These are phyloP conservation scores for Eueides isabella DNA, from an alignment of 1,140 invertebrate species.

Conservation along the genomic window DNA sequence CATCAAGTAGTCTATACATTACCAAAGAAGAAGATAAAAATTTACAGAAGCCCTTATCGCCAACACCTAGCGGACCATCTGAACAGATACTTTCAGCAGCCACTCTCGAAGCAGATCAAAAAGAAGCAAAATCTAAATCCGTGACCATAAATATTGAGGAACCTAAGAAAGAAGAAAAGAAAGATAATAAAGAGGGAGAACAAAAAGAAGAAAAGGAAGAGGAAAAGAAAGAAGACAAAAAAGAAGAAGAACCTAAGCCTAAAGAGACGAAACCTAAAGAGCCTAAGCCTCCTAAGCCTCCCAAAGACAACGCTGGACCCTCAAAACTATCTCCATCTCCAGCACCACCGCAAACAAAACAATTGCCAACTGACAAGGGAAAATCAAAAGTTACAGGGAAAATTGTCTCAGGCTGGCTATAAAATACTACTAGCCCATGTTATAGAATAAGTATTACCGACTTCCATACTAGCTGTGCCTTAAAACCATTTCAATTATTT, in stretches of 20 bases:
- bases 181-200: constrained; percentile 23
- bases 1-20: constrained; percentile 63
- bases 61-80: constrained; percentile 53
- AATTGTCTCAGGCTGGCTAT: constrained; percentile 86
- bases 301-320: constrained; percentile 33
- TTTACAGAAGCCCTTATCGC: constrained; percentile 67
- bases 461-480: constrained; percentile 21
- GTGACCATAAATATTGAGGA: constrained; percentile 36
- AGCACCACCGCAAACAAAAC: constrained; percentile 46
- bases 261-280: constrained; percentile 44
- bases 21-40: constrained; percentile 68
- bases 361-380: constrained; percentile 77
- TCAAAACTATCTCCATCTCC: constrained; percentile 43
- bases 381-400: constrained; percentile 87
- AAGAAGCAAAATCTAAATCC: constrained; percentile 39
- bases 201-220: not conserved
- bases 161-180: constrained; percentile 33
- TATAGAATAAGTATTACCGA: not conserved
- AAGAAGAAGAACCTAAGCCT: constrained; percentile 28
- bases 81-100: constrained; percentile 67
- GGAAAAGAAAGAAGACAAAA: constrained; percentile 21
- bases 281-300: constrained; percentile 40
- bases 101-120: constrained; percentile 55
- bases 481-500: not conserved
- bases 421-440: constrained; percentile 33